Evolutionary conservation across 2,797 vertebrate species (phyloP), one percentile per base, ranked within the genome.

Genomic region (Enteromius thamalakanensis): DNA sequence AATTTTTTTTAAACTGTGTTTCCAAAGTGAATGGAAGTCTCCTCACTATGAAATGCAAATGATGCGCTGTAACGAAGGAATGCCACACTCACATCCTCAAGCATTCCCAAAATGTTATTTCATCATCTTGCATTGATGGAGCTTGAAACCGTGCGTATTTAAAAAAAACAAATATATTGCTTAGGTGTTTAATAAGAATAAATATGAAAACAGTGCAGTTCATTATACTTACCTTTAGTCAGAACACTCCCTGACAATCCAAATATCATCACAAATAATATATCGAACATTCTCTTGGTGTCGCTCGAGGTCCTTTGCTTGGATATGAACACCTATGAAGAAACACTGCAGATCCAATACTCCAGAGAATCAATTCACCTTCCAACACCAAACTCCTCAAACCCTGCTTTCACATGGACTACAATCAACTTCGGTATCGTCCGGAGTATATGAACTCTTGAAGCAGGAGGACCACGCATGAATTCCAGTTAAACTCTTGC

Each of bases 231-330:
- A 95, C 95, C 94, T 90, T 92, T 94, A 74, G 91, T 91, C 69
- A 89, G 85, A 71, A 91, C 92, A 34, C 83, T 53, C 40, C 90
- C 92, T 74, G 90, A 92, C 90, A 94, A 93, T 95, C 94, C 95
- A 94, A 91, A 94, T 40, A 95, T 86, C 85, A 94, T 85, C 80
- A 90, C 91, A 82, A 94, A 53, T 76, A 94, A 89, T 84, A 92
- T 77, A 87, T 84, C 89, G 80, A 92, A 90, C 95, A 94, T 95
- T 87, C 87, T 94, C 85, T 87, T 82, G 78, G 45, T 74, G 68
- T 62, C 51, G 68, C 45, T 67, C 42, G 80, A 82, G 75, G 85
- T 76, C 69, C 70, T 65, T 79, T 49, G 32, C 64, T 72, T 62
- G 29, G 34, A 85, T 55, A 80, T 74, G 65, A 80, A 84, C 60